phyloP scores from a whole-genome alignment of 2,113 vertebrate genomes.

The Taxidea taxus region DNA sequence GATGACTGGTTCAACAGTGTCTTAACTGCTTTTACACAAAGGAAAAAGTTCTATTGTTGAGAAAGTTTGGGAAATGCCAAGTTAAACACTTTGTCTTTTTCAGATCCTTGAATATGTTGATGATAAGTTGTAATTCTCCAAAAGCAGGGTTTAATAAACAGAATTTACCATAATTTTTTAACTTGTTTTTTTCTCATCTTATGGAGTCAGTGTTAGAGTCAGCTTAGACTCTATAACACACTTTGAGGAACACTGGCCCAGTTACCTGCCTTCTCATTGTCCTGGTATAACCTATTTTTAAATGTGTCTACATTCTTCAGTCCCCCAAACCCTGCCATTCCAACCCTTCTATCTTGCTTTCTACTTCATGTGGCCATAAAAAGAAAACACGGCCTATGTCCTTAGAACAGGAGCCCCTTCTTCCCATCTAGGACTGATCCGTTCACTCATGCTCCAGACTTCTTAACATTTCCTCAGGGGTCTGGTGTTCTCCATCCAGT shows the following conservation, averaged over 20 bases:
- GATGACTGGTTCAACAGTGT: background rate
- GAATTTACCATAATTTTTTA: background rate
- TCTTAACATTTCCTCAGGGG: background rate
- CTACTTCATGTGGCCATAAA: background rate
- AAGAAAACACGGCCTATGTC: background rate
- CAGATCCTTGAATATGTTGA: background rate
- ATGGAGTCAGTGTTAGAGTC: background rate
- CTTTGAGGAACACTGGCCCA: background rate
- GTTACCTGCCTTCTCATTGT: background rate
- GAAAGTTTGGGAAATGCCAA: background rate
- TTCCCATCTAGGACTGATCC: background rate
- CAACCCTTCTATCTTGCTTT: background rate
- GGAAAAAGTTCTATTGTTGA: background rate
- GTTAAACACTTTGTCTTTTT: background rate
- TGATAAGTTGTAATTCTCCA: background rate
- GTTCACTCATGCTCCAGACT: background rate
- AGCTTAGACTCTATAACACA: background rate
- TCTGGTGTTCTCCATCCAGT: background rate
- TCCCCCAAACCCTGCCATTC: background rate
- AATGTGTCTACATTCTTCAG: background rate
- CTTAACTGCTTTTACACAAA: background rate
- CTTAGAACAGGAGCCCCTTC: background rate
- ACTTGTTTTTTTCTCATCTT: background rate
- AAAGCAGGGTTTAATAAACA: background rate
- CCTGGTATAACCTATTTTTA: background rate